A percentile compares a stretch with the other conserved stretches of the same genome.
phyloP scores from a whole-genome alignment of 2,888 invertebrate species.

The Nysson spinosus region DNA sequence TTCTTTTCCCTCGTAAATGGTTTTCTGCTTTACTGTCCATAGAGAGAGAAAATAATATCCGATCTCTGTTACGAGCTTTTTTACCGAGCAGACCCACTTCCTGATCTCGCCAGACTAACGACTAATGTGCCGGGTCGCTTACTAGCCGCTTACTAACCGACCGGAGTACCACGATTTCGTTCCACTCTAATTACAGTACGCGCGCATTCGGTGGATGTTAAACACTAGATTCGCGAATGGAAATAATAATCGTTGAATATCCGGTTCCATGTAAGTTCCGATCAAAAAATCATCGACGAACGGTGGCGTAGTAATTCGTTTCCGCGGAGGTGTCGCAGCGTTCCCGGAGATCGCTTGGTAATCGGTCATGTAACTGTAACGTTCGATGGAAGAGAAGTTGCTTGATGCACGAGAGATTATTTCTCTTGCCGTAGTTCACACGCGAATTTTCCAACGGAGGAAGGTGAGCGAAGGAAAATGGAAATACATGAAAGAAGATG shows the following conservation, averaged over 20 bases:
- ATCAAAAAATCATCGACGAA: no score
- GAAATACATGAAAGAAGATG: no score
- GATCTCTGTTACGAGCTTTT: no score
- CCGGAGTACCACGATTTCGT: conserved; percentile 50
- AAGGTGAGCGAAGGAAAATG: no score
- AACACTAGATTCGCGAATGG: no score
- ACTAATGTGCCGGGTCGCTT: not conserved
- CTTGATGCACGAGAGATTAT: no score
- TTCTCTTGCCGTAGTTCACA: no score
- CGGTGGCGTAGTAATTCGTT: no score
- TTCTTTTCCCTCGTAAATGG: not conserved
- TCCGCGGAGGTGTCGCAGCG: not conserved
- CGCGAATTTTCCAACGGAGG: no score
- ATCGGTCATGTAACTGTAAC: conserved; percentile 23
- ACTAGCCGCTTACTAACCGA: no score
- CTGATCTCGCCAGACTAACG: not conserved
- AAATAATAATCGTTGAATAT: not conserved
- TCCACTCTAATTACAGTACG: conserved; percentile 38
- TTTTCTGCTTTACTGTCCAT: not conserved
- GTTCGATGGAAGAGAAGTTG: conserved; percentile 21
- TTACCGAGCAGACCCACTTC: conserved; percentile 1
- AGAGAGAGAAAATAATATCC: no score
- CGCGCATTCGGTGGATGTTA: not conserved
- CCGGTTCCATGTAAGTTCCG: no score
- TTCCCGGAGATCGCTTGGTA: not conserved